Conservation (phyloP, 2,888 invertebrate genomes). For the Heteromyza rotundicornis region DNA sequence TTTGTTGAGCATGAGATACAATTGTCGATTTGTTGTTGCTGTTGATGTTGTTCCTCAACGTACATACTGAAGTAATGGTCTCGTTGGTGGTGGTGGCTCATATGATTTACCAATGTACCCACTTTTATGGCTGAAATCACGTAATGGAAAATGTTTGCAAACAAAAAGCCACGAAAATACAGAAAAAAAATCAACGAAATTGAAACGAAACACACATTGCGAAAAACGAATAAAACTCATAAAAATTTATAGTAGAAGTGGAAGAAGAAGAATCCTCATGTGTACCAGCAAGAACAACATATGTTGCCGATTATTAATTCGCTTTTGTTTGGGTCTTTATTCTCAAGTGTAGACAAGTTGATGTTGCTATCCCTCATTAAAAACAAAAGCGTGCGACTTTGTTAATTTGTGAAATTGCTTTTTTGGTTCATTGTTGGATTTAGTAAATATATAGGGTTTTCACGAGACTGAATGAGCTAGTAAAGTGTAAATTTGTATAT, state of each 20-base stretch:
- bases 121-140: conserved; percentile 36
- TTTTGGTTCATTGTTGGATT: no score
- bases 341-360: not conserved
- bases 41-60: conserved; percentile 15
- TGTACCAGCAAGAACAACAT: not conserved
- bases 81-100: no score
- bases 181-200: not conserved
- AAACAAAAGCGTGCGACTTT: no score
- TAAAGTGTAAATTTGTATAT: no score
- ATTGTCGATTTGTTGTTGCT: conserved; percentile 40
- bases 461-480: no score
- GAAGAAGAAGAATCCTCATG: not conserved
- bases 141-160: conserved; percentile 52
- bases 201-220: no score
- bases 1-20: conserved; percentile 35
- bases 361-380: no score
- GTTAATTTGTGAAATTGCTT: no score
- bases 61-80: not conserved
- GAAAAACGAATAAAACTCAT: not conserved
- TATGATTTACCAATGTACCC: no score
- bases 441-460: no score
- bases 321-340: not conserved
- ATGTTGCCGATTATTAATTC: not conserved
- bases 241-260: not conserved
- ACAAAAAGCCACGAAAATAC: not conserved